phyloP scores from a whole-genome alignment of 2,888 invertebrate genomes.

The Dasysyrphus albostriatus region DNA sequence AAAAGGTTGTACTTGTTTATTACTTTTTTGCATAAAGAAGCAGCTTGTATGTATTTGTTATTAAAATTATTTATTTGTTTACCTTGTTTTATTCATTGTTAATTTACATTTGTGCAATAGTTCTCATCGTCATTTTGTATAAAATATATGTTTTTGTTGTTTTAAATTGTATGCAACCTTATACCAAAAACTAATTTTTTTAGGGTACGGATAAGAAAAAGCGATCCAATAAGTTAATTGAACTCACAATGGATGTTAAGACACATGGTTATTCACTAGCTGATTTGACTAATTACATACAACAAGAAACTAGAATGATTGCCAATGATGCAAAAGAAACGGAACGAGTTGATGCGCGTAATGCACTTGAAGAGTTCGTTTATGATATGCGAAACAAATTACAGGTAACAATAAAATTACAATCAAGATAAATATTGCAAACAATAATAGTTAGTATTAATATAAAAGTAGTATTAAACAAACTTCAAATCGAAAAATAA shows the following conservation, averaged over 20 bases:
- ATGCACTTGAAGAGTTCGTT: slow-evolving; percentile 98
- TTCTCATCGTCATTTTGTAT: slow-evolving; percentile 45
- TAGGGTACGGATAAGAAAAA: slow-evolving; percentile 89
- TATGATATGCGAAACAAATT: slow-evolving; percentile 97
- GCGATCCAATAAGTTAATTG: slow-evolving; percentile 91
- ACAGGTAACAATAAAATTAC: slow-evolving; percentile 81
- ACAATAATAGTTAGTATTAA: too few relatives aligned
- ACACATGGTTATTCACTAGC: slow-evolving; percentile 89
- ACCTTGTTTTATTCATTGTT: slow-evolving; percentile 5
- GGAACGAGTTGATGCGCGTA: slow-evolving; percentile 97
- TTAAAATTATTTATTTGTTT: slow-evolving; percentile 1
- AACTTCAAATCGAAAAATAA: background rate
- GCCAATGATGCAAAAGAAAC: slow-evolving; percentile 96
- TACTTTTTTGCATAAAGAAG: slow-evolving; percentile 14
- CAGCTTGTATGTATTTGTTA: slow-evolving; percentile 19
- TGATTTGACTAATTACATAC: slow-evolving; percentile 90
- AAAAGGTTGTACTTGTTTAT: background rate
- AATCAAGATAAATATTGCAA: too few relatives aligned
- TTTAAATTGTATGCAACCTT: background rate
- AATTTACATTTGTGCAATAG: slow-evolving; percentile 33
- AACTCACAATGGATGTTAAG: slow-evolving; percentile 92
- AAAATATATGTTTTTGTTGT: background rate
- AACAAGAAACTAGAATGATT: slow-evolving; percentile 93
- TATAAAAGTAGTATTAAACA: background rate
- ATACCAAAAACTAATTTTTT: slow-evolving; percentile 43